A percentile compares a stretch with the other conserved stretches of the same genome.
These are phyloP conservation scores for Porites rus DNA, from an alignment of 92 coral and sea anemone species.

Conservation along the genomic window DNA sequence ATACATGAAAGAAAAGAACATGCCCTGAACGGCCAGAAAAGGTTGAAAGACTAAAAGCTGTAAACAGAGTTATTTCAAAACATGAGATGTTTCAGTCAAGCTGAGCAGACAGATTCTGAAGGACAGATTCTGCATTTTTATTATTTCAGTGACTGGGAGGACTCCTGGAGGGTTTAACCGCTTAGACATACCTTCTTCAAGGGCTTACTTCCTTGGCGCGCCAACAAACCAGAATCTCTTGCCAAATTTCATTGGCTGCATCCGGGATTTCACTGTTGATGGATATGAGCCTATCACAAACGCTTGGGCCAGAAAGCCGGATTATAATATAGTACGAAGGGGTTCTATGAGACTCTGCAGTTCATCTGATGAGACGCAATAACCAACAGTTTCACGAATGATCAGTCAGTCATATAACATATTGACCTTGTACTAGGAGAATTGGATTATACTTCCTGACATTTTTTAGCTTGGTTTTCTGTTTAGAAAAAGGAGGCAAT, in stretches of 20 bases:
- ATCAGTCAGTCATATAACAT: not conserved
- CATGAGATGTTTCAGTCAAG: no score
- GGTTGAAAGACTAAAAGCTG: no score
- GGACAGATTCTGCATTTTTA: no score
- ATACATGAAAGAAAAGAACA: no score
- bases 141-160: constrained; percentile 1
- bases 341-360: constrained; percentile 28
- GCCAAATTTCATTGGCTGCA: constrained; percentile 90
- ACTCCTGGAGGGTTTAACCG: constrained; percentile 87
- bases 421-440: not conserved
- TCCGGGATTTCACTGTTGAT: constrained; percentile 85
- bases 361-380: not conserved
- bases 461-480: no score
- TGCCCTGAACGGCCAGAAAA: no score
- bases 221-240: constrained; percentile 68
- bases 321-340: constrained; percentile 32
- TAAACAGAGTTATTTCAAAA: no score
- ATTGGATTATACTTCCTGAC: no score
- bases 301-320: constrained; percentile 72
- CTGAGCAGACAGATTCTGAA: no score
- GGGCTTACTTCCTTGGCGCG: constrained; percentile 83
- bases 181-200: constrained; percentile 79
- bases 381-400: not conserved
- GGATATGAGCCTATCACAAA: constrained; percentile 88
- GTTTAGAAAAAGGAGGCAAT: no score